A percentile compares a stretch with the other conserved stretches of the same genome.
Evolutionary conservation across 2,888 invertebrate genomes (phyloP).

Genomic region (Dynastes hyllus): DNA sequence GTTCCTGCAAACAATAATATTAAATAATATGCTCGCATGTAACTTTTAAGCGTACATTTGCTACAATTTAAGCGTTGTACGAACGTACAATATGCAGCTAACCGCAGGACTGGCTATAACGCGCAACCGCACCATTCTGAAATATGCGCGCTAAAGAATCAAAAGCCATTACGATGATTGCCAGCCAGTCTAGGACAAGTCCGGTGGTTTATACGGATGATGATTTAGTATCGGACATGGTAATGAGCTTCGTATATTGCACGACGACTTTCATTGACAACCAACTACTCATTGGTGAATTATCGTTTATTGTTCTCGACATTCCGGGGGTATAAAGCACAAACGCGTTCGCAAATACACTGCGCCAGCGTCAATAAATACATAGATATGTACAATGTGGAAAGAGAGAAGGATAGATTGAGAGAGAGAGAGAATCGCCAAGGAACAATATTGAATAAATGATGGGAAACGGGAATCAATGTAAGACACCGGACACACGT

Average conservation of each 20-base stretch:
- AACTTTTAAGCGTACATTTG: conserved; percentile 2
- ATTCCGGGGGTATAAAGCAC: conserved; percentile 50
- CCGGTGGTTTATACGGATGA: conserved; percentile 19
- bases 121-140: conserved; percentile 27
- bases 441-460: conserved; percentile 53
- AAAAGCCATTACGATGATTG: conserved; percentile 51
- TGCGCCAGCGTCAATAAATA: conserved; percentile 13
- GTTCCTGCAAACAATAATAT: conserved; percentile 21
- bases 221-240: conserved; percentile 58
- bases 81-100: conserved; percentile 6
- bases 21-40: background rate
- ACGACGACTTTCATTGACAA: conserved; percentile 58
- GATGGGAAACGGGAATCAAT: conserved; percentile 54
- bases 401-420: background rate
- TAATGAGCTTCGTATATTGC: conserved; percentile 58
- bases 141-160: conserved; percentile 39
- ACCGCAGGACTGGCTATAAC: conserved; percentile 11
- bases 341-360: conserved; percentile 30
- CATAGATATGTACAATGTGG: background rate
- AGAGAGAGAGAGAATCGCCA: conserved; percentile 6
- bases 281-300: conserved; percentile 57
- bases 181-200: conserved; percentile 50
- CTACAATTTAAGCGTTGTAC: conserved; percentile 7
- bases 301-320: conserved; percentile 59
- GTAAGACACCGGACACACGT: conserved; percentile 52